Evolutionary conservation across 1,140 invertebrate genomes (phyloP).

Genomic region (Archivesica marissinica): DNA sequence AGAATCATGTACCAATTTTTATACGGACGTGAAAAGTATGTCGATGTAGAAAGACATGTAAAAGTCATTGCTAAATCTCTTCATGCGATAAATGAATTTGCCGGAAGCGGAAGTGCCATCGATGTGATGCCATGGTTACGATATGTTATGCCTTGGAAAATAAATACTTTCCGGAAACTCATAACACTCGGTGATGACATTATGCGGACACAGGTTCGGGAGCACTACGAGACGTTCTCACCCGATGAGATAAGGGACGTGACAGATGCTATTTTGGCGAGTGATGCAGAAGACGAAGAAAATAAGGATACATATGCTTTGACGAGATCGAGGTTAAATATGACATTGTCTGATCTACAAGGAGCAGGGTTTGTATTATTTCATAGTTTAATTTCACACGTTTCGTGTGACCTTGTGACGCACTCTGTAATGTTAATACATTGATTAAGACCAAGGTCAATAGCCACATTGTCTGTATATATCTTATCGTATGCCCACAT

Average conservation of each 20-base stretch:
- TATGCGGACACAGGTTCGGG: background rate
- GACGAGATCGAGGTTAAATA: background rate
- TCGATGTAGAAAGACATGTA: background rate
- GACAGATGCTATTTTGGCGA: background rate
- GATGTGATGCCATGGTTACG: conserved; percentile 21
- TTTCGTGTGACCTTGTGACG: too few relatives aligned
- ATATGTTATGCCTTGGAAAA: conserved; percentile 20
- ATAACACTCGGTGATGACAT: background rate
- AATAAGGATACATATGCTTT: background rate
- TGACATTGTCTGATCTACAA: conserved; percentile 1
- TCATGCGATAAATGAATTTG: background rate
- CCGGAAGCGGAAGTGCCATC: conserved; percentile 2
- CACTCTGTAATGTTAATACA: too few relatives aligned
- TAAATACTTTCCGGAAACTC: background rate
- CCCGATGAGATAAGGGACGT: background rate
- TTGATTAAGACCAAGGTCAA: too few relatives aligned
- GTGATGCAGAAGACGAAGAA: background rate
- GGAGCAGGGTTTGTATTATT: conserved; percentile 13
- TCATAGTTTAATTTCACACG: too few relatives aligned
- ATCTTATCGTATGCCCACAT: too few relatives aligned
- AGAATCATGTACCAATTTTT: conserved; percentile 16
- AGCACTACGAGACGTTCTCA: background rate
- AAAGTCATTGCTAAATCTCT: background rate
- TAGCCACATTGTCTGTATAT: too few relatives aligned
- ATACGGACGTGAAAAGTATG: background rate